Base-by-base conservation (phyloP, 1,140 invertebrate species). In the Araneus ventricosus region DNA sequence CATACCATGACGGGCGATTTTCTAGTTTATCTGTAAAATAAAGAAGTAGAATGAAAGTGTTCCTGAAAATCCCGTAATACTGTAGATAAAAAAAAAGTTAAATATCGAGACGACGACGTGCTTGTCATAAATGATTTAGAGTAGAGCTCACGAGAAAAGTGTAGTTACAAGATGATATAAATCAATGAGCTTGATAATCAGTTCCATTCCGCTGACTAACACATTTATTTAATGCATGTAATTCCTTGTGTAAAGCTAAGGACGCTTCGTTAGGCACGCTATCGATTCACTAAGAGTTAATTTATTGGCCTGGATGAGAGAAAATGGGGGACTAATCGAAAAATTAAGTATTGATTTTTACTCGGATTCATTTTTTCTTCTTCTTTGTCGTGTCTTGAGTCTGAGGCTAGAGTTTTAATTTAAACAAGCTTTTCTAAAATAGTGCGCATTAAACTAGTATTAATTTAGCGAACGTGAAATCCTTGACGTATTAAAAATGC, bases 121-220 rank as follows among this genome's bases (percentile, higher is more conserved):
- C 45, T 14, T 52, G 10, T 14, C 1, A 14, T 52, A 52, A 52
- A 52, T 52, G 45, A 52, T 52, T 52, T 52, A 52, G 45, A 52
- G 3, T 52, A 17, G 10, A 14, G 45, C 45, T 52, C 45, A 52
- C 17, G 45, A 52, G 45, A 17, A 14, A 14, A 52, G 10, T 1
- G 45, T 52, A 52, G 17, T 52, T 52, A 52, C n/a, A 22, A 63
- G 59, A n/a, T 63, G n/a, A 63, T 20, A n/a, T 63, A 63, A n/a
- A 63, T 63, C n/a, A 63, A 63, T 22, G 59, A n/a, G n/a, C n/a
- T n/a, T n/a, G 59, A 63, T 63, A 63, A 63, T 63, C 59, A 63
- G 59, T 63, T 63, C 59, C 59, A n/a, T 63, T 63, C n/a, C 59
- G n/a, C 59, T 22, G n/a, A 63, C 59, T n/a, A 63, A 24, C n/a